phyloP scores from a whole-genome alignment of 2,113 vertebrate species.

The Aspidoscelis tigris region DNA sequence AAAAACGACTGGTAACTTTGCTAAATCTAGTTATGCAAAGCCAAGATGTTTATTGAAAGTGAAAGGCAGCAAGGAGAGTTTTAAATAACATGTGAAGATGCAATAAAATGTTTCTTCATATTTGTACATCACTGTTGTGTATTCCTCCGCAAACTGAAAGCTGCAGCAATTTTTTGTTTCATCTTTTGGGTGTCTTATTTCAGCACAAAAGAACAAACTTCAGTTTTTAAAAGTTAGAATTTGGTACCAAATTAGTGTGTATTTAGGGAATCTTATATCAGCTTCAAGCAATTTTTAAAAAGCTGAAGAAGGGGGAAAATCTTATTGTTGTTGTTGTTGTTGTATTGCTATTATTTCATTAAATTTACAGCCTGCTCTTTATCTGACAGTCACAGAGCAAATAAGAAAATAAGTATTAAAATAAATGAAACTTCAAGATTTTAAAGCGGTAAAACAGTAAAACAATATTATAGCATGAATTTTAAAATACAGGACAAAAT shows the following conservation, averaged over 20 bases:
- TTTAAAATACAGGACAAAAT: too few relatives aligned
- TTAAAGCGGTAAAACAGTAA: too few relatives aligned
- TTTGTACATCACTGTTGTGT: background rate
- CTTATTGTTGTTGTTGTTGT: background rate
- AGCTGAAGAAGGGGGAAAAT: background rate
- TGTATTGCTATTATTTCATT: background rate
- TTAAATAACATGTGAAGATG: background rate
- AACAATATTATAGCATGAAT: too few relatives aligned
- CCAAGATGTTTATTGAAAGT: background rate
- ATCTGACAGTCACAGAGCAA: too few relatives aligned
- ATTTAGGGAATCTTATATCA: background rate
- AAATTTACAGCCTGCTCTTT: too few relatives aligned
- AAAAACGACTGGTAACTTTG: background rate
- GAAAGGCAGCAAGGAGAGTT: slow-evolving; percentile 3
- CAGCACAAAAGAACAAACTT: background rate
- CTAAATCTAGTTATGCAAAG: slow-evolving; percentile 10
- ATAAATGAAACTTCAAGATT: too few relatives aligned
- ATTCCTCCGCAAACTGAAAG: background rate
- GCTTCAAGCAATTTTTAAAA: background rate
- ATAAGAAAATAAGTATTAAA: too few relatives aligned
- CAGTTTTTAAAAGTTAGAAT: background rate
- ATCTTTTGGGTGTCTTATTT: background rate
- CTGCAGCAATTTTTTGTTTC: background rate
- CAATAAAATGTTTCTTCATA: slow-evolving; percentile 1
- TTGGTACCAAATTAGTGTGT: background rate